Evolutionary conservation across 2,113 vertebrate species (phyloP).

Genomic region (Zapus hudsonius): DNA sequence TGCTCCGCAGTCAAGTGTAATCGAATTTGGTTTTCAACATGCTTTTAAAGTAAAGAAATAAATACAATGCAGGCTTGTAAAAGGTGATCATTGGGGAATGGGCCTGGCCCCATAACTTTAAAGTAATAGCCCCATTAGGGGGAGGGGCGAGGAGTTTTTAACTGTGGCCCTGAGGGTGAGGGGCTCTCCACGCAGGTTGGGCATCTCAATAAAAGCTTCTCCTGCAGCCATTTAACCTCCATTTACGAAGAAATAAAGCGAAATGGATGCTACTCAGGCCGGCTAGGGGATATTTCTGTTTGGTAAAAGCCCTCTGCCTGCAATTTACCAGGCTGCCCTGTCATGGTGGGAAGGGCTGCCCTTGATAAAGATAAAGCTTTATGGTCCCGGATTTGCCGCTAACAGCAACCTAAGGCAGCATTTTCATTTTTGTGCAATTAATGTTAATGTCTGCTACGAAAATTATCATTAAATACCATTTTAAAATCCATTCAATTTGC

Average conservation of each 20-base stretch:
- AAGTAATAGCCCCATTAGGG: slow-evolving; percentile 80
- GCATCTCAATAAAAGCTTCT: slow-evolving; percentile 70
- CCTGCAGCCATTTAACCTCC: slow-evolving; percentile 87
- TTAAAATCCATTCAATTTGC: slow-evolving; percentile 93
- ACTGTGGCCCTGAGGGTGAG: slow-evolving; percentile 37
- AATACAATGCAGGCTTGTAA: slow-evolving; percentile 76
- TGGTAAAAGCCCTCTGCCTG: slow-evolving; percentile 87
- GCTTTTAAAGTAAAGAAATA: slow-evolving; percentile 85
- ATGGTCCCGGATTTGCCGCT: slow-evolving; percentile 83
- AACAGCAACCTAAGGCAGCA: slow-evolving; percentile 89
- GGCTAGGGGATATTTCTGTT: slow-evolving; percentile 82
- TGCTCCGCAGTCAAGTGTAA: slow-evolving; percentile 69
- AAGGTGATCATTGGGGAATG: slow-evolving; percentile 76
- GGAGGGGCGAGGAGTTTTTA: neutral
- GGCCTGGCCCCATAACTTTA: slow-evolving; percentile 77
- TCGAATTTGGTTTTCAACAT: slow-evolving; percentile 78
- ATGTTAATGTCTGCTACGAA: slow-evolving; percentile 89
- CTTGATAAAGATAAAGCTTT: slow-evolving; percentile 89
- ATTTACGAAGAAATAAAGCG: slow-evolving; percentile 88
- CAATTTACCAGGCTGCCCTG: slow-evolving; percentile 85
- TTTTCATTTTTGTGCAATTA: slow-evolving; percentile 90
- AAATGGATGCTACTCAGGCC: slow-evolving; percentile 87
- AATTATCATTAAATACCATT: slow-evolving; percentile 93
- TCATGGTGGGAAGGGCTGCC: slow-evolving; percentile 78
- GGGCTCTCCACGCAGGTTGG: slow-evolving; percentile 66